Base-by-base conservation (phyloP, 2,113 vertebrate species). In the Ciconia stormi region DNA sequence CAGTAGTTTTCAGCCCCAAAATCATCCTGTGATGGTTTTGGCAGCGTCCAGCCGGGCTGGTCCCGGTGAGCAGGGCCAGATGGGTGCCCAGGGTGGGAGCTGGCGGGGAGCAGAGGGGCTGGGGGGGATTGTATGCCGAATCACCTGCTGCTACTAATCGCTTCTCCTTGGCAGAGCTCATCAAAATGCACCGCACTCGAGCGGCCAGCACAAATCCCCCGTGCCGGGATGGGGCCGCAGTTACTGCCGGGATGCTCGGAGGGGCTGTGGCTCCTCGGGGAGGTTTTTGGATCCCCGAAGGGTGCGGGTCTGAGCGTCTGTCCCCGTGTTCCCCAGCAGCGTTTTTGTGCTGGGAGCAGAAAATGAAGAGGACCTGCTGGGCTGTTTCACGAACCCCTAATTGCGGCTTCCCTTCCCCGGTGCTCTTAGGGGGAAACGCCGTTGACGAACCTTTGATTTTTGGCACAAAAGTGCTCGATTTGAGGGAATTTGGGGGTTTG, bases 161-260 rank as follows among this genome's bases (percentile, higher is more conserved):
- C 25, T 32, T 3, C 65, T n/a, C 58, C 47, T 62, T 4, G 1
- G 16, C 70, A 82, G 59, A 81, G 46, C 78, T 77, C 65, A 19
- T 71, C 56, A 18, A 22, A 26, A 44, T 17, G 17, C 65, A 15
- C 55, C 5, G 2, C 3, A 8, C 32, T 30, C 0, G 1, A 32
- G 63, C 1, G 3, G 40, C 38, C 4, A 3, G 17, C 6, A 9
- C 15, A 13, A 38, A 46, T 29, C 25, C 59, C 38, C 17, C 1
- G 3, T 11, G 16, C 49, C 0, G 2, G 83, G 66, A 50, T 18
- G 46, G 74, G 72, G 34, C 52, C 0, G 0, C 7, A 3, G 22
- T 16, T 59, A 13, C 38, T 69, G 27, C n/a, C 1, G 3, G 36
- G 40, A 16, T 30, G 50, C n/a, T 46, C 3, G 3, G 49, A 74